Evolutionary conservation across 2,797 vertebrate genomes (phyloP).

Genomic region (Parauchenoglanis ngamensis): DNA sequence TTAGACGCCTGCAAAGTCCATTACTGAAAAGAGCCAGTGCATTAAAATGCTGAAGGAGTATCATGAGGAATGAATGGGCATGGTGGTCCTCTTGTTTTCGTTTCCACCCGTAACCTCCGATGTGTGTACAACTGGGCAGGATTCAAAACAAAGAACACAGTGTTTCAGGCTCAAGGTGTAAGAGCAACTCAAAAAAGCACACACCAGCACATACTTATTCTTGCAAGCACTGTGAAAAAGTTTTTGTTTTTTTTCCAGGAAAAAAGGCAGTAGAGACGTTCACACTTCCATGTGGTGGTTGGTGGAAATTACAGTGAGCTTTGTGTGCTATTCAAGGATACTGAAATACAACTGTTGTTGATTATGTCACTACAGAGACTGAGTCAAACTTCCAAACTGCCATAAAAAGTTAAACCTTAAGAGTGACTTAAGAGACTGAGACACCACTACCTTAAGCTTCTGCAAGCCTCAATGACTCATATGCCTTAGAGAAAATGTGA

Average conservation of each 20-base stretch:
- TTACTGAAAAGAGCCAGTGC: constrained; percentile 64
- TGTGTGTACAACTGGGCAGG: constrained; percentile 52
- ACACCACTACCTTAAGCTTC: constrained; percentile 14
- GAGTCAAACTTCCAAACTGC: constrained; percentile 15
- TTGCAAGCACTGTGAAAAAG: constrained; percentile 12
- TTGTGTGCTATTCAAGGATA: constrained; percentile 14
- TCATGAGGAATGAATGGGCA: constrained; percentile 59
- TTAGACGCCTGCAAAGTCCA: constrained; percentile 62
- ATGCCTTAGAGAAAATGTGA: constrained; percentile 41
- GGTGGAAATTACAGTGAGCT: constrained; percentile 13
- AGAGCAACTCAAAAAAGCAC: constrained; percentile 53
- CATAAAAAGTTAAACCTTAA: constrained; percentile 21
- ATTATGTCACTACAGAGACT: not conserved
- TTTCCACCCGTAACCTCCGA: constrained; percentile 61
- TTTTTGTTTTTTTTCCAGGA: not conserved
- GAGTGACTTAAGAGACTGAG: constrained; percentile 24
- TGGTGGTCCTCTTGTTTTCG: constrained; percentile 62
- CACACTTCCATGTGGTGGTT: not conserved
- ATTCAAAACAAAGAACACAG: constrained; percentile 66
- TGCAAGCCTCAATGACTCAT: constrained; percentile 40
- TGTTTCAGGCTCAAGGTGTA: constrained; percentile 65
- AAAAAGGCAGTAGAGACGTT: not conserved
- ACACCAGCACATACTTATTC: constrained; percentile 55
- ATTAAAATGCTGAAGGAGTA: constrained; percentile 67
- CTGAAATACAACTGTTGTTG: constrained; percentile 10